phyloP scores from a whole-genome alignment of 2,797 vertebrate genomes.

The Simalia tracyae region DNA sequence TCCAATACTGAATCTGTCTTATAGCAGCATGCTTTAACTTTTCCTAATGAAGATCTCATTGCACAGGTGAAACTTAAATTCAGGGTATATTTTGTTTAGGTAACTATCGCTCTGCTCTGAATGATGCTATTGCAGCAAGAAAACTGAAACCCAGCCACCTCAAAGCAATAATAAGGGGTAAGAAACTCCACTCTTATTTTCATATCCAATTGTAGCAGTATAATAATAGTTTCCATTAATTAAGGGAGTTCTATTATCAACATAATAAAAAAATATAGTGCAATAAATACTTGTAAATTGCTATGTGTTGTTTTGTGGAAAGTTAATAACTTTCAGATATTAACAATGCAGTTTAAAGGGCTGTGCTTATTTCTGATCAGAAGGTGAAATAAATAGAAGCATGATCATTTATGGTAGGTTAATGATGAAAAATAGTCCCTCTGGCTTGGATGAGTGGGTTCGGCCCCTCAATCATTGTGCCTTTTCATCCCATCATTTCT shows the following conservation, averaged over 20 bases:
- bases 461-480: neutral
- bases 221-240: neutral
- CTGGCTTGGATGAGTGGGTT: neutral
- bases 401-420: neutral
- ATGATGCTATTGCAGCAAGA: conserved; percentile 83
- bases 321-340: neutral
- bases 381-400: neutral
- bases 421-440: neutral
- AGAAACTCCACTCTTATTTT: conserved; percentile 17
- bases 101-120: conserved; percentile 91
- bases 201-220: neutral
- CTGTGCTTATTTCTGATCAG: neutral
- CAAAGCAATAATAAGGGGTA: conserved; percentile 91
- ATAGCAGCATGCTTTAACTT: neutral
- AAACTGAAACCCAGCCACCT: conserved; percentile 89
- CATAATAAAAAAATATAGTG: neutral
- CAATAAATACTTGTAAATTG: neutral
- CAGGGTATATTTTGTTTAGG: conserved; percentile 71
- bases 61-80: neutral
- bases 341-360: neutral
- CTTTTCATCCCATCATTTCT: neutral
- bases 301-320: neutral
- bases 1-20: neutral
- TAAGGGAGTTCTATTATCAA: neutral
- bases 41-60: neutral